Conservation (phyloP, 1,140 invertebrate genomes). For the Hyphantria cunea region DNA sequence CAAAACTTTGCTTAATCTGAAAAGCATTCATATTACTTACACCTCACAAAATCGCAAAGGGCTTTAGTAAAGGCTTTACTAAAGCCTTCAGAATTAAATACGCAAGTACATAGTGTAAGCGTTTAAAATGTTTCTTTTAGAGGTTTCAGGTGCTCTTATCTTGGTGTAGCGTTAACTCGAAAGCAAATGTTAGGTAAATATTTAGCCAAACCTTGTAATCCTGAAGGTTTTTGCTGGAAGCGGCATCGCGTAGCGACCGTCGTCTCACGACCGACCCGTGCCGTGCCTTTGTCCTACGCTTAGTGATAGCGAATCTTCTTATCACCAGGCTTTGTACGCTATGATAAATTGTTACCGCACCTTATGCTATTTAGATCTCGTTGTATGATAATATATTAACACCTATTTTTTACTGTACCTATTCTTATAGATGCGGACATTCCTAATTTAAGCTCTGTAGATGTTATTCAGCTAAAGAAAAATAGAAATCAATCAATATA, state of each 20-base stretch:
- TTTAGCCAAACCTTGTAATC: conserved; percentile 54
- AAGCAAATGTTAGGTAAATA: conserved; percentile 52
- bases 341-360: conserved; percentile 50
- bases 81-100: conserved; percentile 3
- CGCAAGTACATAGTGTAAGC: conserved; percentile 13
- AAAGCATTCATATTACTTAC: too few species aligned
- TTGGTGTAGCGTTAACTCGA: conserved; percentile 22
- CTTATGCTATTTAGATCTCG: conserved; percentile 4
- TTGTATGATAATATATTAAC: conserved; percentile 15
- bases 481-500: too few species aligned
- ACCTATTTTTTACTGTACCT: neutral
- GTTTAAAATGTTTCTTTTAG: conserved; percentile 30
- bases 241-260: conserved; percentile 7
- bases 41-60: too few species aligned
- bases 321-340: conserved; percentile 47
- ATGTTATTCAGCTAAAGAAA: too few species aligned
- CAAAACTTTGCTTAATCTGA: too few species aligned
- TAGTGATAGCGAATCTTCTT: conserved; percentile 41
- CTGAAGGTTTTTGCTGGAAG: conserved; percentile 40
- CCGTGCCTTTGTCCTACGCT: conserved; percentile 45
- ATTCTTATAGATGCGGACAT: neutral
- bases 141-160: conserved; percentile 20
- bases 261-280: conserved; percentile 17
- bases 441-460: too few species aligned
- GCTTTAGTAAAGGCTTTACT: too few species aligned